phyloP scores from a whole-genome alignment of 2,888 invertebrate species.

The Cheilosia urbana region DNA sequence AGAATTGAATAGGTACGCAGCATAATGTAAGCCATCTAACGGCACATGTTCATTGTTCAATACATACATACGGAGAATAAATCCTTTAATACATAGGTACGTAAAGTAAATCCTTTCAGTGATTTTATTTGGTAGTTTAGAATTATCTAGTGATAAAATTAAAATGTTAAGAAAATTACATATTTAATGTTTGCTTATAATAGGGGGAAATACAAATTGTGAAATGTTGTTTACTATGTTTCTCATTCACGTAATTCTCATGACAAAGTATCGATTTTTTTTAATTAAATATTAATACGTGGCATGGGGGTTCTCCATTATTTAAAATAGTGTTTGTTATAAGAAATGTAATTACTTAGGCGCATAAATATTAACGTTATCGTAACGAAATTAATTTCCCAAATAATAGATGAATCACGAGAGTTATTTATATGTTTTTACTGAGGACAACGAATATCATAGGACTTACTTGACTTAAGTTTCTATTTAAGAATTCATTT shows the following conservation, averaged over 20 bases:
- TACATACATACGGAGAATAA: too few relatives aligned
- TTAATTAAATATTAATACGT: constrained; percentile 81
- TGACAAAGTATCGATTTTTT: constrained; percentile 82
- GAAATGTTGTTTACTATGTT: constrained; percentile 53
- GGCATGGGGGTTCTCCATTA: constrained; percentile 21
- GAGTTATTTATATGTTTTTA: constrained; percentile 4
- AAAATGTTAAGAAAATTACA: too few relatives aligned
- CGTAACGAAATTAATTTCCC: constrained; percentile 49
- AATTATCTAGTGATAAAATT: too few relatives aligned
- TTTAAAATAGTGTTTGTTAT: constrained; percentile 28
- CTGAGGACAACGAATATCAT: constrained; percentile 17
- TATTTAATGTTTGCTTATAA: background rate
- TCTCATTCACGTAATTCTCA: constrained; percentile 75
- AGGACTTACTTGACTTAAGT: constrained; percentile 62
- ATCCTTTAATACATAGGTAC: too few relatives aligned
- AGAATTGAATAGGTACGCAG: background rate
- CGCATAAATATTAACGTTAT: constrained; percentile 59
- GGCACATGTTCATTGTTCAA: too few relatives aligned
- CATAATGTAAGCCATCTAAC: too few relatives aligned
- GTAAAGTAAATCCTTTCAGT: too few relatives aligned
- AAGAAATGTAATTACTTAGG: constrained; percentile 64
- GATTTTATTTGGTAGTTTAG: too few relatives aligned
- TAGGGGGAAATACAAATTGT: background rate
- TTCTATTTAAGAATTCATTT: constrained; percentile 31
- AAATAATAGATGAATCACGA: constrained; percentile 65